Percentiles rank a stretch among this genome's conserved stretches.
phyloP scores from a whole-genome alignment of 2,888 invertebrate genomes.

The Ormyrus rosae region DNA sequence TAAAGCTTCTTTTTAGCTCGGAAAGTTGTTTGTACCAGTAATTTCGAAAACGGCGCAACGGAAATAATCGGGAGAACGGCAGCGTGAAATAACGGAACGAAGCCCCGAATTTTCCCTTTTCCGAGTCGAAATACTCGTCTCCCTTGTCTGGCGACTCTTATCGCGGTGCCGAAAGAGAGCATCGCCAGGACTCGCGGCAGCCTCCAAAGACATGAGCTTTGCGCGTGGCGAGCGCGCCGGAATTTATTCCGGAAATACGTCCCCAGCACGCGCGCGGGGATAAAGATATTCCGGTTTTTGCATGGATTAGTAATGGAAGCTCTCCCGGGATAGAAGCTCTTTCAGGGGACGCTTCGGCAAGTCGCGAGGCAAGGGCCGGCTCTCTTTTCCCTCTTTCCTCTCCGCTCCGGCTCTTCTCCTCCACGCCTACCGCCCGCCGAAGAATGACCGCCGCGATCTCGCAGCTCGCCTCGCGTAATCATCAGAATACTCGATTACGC shows the following conservation, averaged over 20 bases:
- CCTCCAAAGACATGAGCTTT: conserved; percentile 60
- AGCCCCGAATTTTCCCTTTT: conserved; percentile 39
- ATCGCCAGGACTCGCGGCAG: conserved; percentile 15
- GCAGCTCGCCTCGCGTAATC: background rate
- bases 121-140: conserved; percentile 27
- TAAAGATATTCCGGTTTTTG: conserved; percentile 76
- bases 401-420: conserved; percentile 25
- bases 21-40: no score
- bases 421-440: background rate
- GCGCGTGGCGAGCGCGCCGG: conserved; percentile 61
- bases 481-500: conserved; percentile 24
- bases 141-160: conserved; percentile 39
- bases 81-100: conserved; percentile 10
- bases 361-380: conserved; percentile 66
- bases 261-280: conserved; percentile 65
- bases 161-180: conserved; percentile 45
- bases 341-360: conserved; percentile 68
- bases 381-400: conserved; percentile 59
- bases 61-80: conserved; percentile 17
- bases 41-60: conserved; percentile 2
- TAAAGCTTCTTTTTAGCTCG: background rate
- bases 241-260: conserved; percentile 75
- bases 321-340: conserved; percentile 73
- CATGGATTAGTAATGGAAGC: conserved; percentile 76
- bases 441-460: conserved; percentile 13